These are phyloP conservation scores for Ptychobarbus kaznakovi DNA, from an alignment of 2,797 vertebrate genomes.

Conservation along the genomic window DNA sequence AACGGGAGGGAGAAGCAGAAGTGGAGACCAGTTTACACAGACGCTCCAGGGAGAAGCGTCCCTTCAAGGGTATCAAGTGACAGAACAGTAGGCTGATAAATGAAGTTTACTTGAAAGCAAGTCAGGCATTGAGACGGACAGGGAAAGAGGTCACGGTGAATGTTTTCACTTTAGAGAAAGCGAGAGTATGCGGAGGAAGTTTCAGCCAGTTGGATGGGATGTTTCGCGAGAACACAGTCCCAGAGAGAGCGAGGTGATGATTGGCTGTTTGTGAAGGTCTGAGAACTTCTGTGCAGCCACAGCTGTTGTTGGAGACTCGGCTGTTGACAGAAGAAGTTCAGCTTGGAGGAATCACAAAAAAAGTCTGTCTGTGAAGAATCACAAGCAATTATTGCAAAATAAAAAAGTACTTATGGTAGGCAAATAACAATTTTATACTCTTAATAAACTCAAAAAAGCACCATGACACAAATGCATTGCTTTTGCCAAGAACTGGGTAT, in stretches of 20 bases:
- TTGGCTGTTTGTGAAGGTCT: slow-evolving; percentile 21
- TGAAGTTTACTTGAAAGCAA: slow-evolving; percentile 26
- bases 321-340: slow-evolving; percentile 43
- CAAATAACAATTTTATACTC: slow-evolving; percentile 8
- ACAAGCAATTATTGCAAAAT: neutral
- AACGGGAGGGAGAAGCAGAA: slow-evolving; percentile 16
- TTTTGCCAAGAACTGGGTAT: neutral
- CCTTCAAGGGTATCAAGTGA: slow-evolving; percentile 73
- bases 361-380: neutral
- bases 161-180: slow-evolving; percentile 35
- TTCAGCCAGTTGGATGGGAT: slow-evolving; percentile 10
- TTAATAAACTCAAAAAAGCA: neutral
- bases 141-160: neutral
- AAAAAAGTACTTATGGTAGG: neutral
- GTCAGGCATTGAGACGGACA: neutral
- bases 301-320: slow-evolving; percentile 43
- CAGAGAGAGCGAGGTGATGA: slow-evolving; percentile 34
- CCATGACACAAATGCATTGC: neutral
- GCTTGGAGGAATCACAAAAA: neutral
- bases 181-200: neutral
- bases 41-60: slow-evolving; percentile 57
- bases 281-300: slow-evolving; percentile 19
- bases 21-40: slow-evolving; percentile 56
- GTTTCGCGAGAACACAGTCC: neutral
- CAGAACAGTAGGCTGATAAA: slow-evolving; percentile 56